Evolutionary conservation across 2,888 invertebrate genomes (phyloP), one percentile per base, ranked within the genome.

Genomic region (Hypercompe scribonia): DNA sequence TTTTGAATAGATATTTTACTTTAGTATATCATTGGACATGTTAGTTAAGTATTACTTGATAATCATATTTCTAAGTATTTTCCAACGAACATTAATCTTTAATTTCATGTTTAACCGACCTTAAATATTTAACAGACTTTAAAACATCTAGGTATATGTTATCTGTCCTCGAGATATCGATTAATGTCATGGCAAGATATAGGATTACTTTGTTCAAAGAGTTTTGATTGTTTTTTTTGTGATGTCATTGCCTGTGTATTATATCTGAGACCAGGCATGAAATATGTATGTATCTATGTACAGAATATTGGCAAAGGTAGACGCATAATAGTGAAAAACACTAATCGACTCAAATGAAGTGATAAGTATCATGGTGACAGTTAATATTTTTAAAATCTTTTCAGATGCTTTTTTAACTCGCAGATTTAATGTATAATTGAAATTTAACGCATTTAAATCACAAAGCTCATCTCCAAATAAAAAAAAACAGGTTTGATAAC

Each of bases 141-240:
- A 70, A 79, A 75, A 61, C 31, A 3, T 58, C 28, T 78, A 82
- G 86, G 83, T 78, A 76, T 78, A 75, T 46, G 21, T 85, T 87
- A 88, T 88, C 85, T 78, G 36, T 42, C 36, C 28, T 36, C 65
- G 66, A 58, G 84, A 84, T 89, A 91, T 87, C 87, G 86, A 92
- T 91, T 92, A 91, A 90, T 90, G 90, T 90, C 89, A 91, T 83
- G 90, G 88, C 74, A 70, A 63, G 67, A 50, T 67, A 58, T 34
- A 58, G 61, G 31, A 58, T 39, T 69, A 31, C 11, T 68, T 54
- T 54, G n/a, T 68, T 21, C 68, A 68, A 58, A 54, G 33, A 58
- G 54, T 68, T 36, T 28, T 58, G 68, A 68, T 10, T 36, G 34
- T 67, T 67, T 66, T 54, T 28, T 33, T 10, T 4, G 3, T 67